Evolutionary conservation across 2,888 invertebrate species (phyloP).

Genomic region (Petrophora chlorosata): DNA sequence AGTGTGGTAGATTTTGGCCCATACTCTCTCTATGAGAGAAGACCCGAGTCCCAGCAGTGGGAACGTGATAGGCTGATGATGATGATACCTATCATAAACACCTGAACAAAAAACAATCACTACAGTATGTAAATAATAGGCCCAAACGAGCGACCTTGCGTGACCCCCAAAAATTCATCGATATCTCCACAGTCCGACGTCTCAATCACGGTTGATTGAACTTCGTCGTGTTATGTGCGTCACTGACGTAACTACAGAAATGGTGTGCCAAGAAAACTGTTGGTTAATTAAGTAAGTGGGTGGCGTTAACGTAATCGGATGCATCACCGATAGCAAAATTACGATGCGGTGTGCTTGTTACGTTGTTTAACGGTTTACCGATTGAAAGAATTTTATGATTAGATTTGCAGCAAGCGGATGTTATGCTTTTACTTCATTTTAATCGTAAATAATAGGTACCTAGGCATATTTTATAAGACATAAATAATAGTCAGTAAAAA

Average conservation of each 20-base stretch:
- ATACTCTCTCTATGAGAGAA: too few relatives aligned
- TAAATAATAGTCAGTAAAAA: too few relatives aligned
- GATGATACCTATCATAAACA: too few relatives aligned
- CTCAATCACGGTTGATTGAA: slow-evolving; percentile 28
- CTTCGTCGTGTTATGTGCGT: slow-evolving; percentile 16
- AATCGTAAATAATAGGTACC: too few relatives aligned
- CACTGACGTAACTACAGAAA: slow-evolving; percentile 24
- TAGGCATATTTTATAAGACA: too few relatives aligned
- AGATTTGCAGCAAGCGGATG: too few relatives aligned
- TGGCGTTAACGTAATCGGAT: slow-evolving; percentile 20
- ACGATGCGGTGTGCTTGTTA: slow-evolving; percentile 6
- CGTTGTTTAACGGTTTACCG: slow-evolving; percentile 6
- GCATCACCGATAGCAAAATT: slow-evolving; percentile 12
- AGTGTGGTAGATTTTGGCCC: too few relatives aligned
- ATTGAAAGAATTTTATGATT: slow-evolving; percentile 4
- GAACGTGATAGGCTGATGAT: too few relatives aligned
- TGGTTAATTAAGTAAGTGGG: slow-evolving; percentile 17
- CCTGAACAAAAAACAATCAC: neutral
- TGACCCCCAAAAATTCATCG: slow-evolving; percentile 19
- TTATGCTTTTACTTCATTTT: too few relatives aligned
- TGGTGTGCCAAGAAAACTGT: slow-evolving; percentile 9
- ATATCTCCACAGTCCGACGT: slow-evolving; percentile 2
- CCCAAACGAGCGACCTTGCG: slow-evolving; percentile 20
- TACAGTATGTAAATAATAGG: neutral
- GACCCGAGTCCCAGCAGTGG: too few relatives aligned